A percentile compares a stretch with the other conserved stretches of the same genome.
These are phyloP conservation scores for Drosophila bocki DNA, from an alignment of 1,140 invertebrate genomes.

Conservation along the genomic window DNA sequence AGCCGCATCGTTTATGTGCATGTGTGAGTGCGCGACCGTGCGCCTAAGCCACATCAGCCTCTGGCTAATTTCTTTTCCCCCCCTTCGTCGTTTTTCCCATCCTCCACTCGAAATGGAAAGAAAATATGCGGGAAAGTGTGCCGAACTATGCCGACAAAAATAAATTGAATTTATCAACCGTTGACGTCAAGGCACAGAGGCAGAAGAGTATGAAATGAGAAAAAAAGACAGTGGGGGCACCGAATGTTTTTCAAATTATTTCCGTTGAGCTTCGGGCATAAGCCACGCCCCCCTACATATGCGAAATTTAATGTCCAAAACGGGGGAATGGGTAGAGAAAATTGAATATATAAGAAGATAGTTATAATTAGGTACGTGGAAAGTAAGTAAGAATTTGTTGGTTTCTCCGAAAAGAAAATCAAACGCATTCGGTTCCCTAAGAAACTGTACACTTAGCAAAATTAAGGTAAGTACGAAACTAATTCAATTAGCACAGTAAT, in stretches of 20 bases:
- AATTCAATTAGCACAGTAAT: not conserved
- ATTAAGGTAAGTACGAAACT: not conserved
- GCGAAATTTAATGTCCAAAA: constrained; percentile 7
- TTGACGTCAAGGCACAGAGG: constrained; percentile 42
- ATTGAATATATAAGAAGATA: not conserved
- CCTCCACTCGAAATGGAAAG: constrained; percentile 63
- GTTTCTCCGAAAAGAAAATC: not conserved
- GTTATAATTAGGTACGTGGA: not conserved
- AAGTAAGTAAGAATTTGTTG: not conserved
- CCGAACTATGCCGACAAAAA: constrained; percentile 62
- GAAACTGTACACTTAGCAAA: not conserved
- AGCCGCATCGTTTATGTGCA: constrained; percentile 58
- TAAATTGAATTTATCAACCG: constrained; percentile 80
- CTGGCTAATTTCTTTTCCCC: constrained; percentile 56
- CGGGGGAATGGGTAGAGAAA: not conserved
- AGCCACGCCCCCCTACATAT: constrained; percentile 24
- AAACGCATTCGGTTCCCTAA: not conserved
- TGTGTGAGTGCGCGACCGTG: constrained; percentile 65
- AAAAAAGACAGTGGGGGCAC: not conserved
- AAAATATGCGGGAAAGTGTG: constrained; percentile 60
- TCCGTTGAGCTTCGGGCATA: constrained; percentile 26
- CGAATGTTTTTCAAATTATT: constrained; percentile 58
- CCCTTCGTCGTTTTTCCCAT: not conserved
- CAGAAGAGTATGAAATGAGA: not conserved
- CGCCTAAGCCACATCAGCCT: constrained; percentile 61